A percentile compares a stretch with the other conserved stretches of the same genome.
Evolutionary conservation across 2,113 vertebrate genomes (phyloP).

Genomic region (Colistium nudipinnis): DNA sequence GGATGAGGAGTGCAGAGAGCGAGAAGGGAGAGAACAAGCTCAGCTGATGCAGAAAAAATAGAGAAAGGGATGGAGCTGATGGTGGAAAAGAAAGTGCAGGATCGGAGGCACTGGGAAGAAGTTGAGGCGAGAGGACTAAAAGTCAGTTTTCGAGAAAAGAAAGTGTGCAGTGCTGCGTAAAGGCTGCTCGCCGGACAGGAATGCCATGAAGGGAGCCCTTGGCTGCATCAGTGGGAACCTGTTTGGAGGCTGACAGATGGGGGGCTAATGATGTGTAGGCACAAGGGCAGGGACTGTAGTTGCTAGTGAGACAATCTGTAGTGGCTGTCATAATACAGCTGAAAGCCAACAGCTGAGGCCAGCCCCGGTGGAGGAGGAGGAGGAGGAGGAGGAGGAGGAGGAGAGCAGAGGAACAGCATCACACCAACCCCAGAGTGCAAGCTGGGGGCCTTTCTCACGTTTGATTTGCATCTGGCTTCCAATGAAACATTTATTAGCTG

Average conservation of each 20-base stretch:
- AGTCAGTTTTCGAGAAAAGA: slow-evolving; percentile 3
- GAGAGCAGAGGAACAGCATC: slow-evolving; percentile 26
- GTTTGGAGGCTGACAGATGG: slow-evolving; percentile 78
- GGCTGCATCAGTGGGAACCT: slow-evolving; percentile 73
- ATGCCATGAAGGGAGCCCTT: slow-evolving; percentile 67
- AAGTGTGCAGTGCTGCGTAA: not conserved
- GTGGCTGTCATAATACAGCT: slow-evolving; percentile 76
- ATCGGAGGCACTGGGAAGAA: not conserved
- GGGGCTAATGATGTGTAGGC: slow-evolving; percentile 76
- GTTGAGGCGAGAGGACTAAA: not conserved
- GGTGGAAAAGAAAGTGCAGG: not conserved
- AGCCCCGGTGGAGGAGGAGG: slow-evolving; percentile 13
- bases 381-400: slow-evolving; percentile 29
- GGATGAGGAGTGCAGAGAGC: not conserved
- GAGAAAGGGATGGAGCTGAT: not conserved
- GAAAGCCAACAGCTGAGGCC: slow-evolving; percentile 73
- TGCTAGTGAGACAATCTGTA: slow-evolving; percentile 71
- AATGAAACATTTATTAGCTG: slow-evolving; percentile 76
- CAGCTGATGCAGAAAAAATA: slow-evolving; percentile 5
- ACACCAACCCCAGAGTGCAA: slow-evolving; percentile 22
- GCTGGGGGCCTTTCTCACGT: slow-evolving; percentile 52
- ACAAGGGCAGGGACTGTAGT: slow-evolving; percentile 67
- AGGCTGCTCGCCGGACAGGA: slow-evolving; percentile 52
- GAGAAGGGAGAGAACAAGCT: not conserved
- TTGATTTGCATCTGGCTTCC: slow-evolving; percentile 59